These are phyloP conservation scores for Xenopus petersii DNA, from an alignment of 2,797 vertebrate genomes.

Conservation along the genomic window DNA sequence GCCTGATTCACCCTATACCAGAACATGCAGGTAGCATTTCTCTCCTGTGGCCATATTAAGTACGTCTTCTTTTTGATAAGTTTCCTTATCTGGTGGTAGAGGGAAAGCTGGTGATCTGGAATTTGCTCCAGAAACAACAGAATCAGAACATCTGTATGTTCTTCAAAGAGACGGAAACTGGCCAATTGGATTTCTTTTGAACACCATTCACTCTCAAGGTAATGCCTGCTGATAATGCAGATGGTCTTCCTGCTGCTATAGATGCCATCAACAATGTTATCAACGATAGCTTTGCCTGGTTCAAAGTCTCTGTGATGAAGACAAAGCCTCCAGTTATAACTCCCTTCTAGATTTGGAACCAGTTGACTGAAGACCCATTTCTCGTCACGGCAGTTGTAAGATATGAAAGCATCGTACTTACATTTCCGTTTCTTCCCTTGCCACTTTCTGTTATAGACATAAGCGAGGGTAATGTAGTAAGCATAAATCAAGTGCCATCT, in stretches of 20 bases:
- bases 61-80: constrained; percentile 39
- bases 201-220: constrained; percentile 47
- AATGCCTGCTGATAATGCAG: constrained; percentile 39
- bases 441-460: constrained; percentile 15
- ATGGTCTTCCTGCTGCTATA: constrained; percentile 45
- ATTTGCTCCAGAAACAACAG: constrained; percentile 40
- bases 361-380: constrained; percentile 37
- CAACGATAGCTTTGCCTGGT: constrained; percentile 39
- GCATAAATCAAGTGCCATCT: constrained; percentile 31
- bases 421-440: background rate
- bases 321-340: constrained; percentile 32
- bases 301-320: constrained; percentile 48
- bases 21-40: constrained; percentile 19
- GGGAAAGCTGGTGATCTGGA: constrained; percentile 24
- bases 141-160: constrained; percentile 35
- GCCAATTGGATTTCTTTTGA: constrained; percentile 44
- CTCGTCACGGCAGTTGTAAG: constrained; percentile 31
- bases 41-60: constrained; percentile 34
- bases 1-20: constrained; percentile 38
- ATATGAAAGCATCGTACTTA: constrained; percentile 41
- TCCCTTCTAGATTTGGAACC: constrained; percentile 36
- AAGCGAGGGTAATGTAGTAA: constrained; percentile 35
- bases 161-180: constrained; percentile 41
- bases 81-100: constrained; percentile 38
- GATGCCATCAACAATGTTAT: constrained; percentile 43